Base-by-base conservation (phyloP, 2,888 invertebrate genomes). In the Apoda limacodes region DNA sequence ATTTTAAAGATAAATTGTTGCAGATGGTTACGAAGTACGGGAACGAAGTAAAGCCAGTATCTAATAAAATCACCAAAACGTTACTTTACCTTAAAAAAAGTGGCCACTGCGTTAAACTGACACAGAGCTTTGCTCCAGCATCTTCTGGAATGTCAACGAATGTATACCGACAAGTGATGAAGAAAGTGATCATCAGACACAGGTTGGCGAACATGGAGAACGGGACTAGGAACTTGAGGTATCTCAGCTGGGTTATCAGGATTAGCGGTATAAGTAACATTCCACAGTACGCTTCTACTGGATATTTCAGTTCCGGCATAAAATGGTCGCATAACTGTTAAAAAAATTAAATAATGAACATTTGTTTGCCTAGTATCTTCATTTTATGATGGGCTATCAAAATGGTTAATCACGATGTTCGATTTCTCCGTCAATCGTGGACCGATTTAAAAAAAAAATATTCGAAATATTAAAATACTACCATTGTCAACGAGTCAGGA, bases 181-280 rank as follows among this genome's bases (percentile, higher is more conserved):
- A 81, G 44, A 97, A 87, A 0, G 93, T 91, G 2, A 85, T 55
- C 1, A 91, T 66, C 51, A 95, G 88, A 31, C 92, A 88, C 1
- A 90, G 28, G 58, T 97, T 97, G 13, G 97, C 97, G 11, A 93
- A 56, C 33, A 90, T 76, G 0, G 97, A 96, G 61, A 96, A 93
- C 0, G 95, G 94, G 3, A 96, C 93, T 22, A 98, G 71, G 50
- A 87, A 88, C 60, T 89, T 92, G 0, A 97, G 80, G 50, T 91
- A 85, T 24, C 93, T 54, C 28, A 76, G 56, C 61, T 89, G 89
- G 3, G 87, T 87, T 25, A 91, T 83, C 0, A 90, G 55, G 7
- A 92, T 65, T 10, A 92, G 65, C 0, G 92, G 90, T 0, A 90
- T 46, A 2, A 90, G 62, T 0, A 90, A 61, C 2, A 89, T 67